A percentile compares a stretch with the other conserved stretches of the same genome.
Evolutionary conservation across 2,113 vertebrate species (phyloP).

Genomic region (Anolis carolinensis): DNA sequence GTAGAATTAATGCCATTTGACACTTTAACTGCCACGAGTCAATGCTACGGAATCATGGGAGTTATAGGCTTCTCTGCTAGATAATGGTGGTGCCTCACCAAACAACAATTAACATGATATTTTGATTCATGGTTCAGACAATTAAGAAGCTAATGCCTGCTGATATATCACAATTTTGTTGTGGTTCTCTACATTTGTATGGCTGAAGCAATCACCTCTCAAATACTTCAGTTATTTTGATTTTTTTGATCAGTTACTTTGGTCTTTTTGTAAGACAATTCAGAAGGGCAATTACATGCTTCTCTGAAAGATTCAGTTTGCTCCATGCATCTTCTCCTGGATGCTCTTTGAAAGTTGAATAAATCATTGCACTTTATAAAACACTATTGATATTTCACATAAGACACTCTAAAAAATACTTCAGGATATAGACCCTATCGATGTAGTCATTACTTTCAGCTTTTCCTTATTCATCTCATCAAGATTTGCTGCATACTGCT

Average conservation of each 20-base stretch:
- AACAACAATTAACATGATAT: no score
- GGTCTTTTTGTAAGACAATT: neutral
- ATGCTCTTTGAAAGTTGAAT: constrained; percentile 51
- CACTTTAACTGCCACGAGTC: no score
- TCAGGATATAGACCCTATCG: constrained; percentile 61
- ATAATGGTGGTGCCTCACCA: no score
- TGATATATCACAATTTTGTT: no score
- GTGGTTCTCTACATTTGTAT: neutral
- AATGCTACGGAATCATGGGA: no score
- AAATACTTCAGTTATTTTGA: neutral
- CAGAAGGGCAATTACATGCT: neutral
- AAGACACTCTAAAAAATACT: constrained; percentile 52
- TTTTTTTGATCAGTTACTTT: no score
- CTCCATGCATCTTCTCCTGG: constrained; percentile 19
- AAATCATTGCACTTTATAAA: constrained; percentile 49
- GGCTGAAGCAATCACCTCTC: neutral
- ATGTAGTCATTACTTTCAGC: constrained; percentile 72
- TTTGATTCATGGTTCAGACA: no score
- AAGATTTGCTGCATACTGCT: constrained; percentile 56
- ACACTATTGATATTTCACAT: constrained; percentile 59
- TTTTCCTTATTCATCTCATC: constrained; percentile 64
- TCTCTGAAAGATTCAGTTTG: constrained; percentile 16
- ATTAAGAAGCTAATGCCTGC: neutral
- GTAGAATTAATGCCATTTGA: no score
- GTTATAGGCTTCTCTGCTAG: no score